Base-by-base conservation (phyloP, 2,888 invertebrate species). In the Diachrysia chrysitis region DNA sequence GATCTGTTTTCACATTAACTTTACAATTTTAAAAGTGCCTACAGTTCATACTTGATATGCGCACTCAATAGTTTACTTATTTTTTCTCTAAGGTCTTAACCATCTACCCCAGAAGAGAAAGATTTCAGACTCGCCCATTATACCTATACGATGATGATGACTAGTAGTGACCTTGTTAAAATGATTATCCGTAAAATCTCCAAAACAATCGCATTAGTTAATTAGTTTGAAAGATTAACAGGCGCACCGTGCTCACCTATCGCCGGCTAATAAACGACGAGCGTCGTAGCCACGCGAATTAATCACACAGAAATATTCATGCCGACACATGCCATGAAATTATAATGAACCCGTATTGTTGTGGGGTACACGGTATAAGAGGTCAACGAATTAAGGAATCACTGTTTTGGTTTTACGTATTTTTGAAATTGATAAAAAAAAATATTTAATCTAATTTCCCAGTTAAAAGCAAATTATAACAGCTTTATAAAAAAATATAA, bases 231-330 rank as follows among this genome's bases (percentile, higher is more conserved):
- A 73, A 80, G 71, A 81, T 78, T 81, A 69, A 69, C 58, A 46
- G 42, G 63, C 63, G 57, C 55, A 58, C 23, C 86, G 71, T 83
- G 71, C 63, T 67, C 61, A 83, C 85, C 85, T 85, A 83, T 84
- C 82, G 82, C 83, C 77, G 83, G 88, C 89, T 92, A 92, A 93
- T 93, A 92, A 90, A 90, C 90, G 86, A 79, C 81, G 80, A 78
- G 84, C 83, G 85, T 82, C 85, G 80, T 82, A 73, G 85, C 87
- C 89, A 84, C 90, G 88, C 91, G 90, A 92, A 94, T 94, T 94
- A 93, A 94, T 94, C 94, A 94, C 93, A 94, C 92, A 86, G 94
- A 94, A 94, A 94, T 94, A 94, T 94, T 94, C 92, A 94, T 92
- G 92, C 90, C 90, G 90, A 94, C 94, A 93, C 93, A 93, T 93